Evolutionary conservation across 2,888 invertebrate genomes (phyloP).

Genomic region (Nephrotoma flavescens): DNA sequence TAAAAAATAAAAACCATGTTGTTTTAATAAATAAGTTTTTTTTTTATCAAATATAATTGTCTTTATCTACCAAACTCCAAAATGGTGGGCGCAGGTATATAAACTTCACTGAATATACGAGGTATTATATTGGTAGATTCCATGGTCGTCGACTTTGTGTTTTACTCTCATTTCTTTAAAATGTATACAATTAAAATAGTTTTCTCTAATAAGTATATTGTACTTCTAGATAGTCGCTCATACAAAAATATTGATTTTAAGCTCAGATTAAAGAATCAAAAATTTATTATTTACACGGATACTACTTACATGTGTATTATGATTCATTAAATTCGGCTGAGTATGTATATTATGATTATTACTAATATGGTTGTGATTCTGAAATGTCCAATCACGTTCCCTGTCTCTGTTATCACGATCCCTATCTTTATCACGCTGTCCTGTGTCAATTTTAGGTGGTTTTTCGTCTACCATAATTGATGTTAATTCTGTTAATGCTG

Average conservation of each 20-base stretch:
- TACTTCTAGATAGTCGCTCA: no score
- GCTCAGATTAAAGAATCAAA: neutral
- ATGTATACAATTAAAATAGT: neutral
- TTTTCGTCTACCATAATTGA: constrained; percentile 39
- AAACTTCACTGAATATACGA: no score
- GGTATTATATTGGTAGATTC: no score
- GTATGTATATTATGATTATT: constrained; percentile 12
- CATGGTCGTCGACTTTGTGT: neutral
- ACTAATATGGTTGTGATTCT: constrained; percentile 11
- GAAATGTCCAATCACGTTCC: constrained; percentile 19
- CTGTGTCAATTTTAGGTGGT: constrained; percentile 39
- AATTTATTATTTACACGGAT: neutral
- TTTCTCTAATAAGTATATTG: neutral
- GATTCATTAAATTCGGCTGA: constrained; percentile 10
- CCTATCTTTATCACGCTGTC: constrained; percentile 36
- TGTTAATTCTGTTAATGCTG: constrained; percentile 33
- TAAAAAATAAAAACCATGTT: no score
- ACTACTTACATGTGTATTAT: constrained; percentile 16
- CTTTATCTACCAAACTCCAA: no score
- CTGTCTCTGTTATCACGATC: constrained; percentile 20
- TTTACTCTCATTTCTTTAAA: neutral
- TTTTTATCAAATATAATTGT: no score
- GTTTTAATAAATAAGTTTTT: no score
- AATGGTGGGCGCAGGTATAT: no score
- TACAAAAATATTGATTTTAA: neutral